Percentiles rank a stretch among this genome's conserved stretches.
Conservation (phyloP, 2,888 invertebrate species). For the Lithophane semibrunnea region DNA sequence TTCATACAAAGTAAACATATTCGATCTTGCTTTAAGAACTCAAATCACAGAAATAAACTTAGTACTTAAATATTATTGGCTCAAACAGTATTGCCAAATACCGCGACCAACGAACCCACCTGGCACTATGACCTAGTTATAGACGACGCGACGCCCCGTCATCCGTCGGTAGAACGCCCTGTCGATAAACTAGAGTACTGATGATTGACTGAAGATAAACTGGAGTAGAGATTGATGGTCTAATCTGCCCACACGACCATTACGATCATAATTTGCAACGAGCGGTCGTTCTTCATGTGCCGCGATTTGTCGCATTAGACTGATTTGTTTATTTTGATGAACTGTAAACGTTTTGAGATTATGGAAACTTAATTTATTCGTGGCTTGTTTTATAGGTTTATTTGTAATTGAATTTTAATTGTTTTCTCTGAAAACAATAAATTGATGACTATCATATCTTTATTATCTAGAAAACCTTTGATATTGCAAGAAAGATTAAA, state of each 20-base stretch:
- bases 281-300: conserved; percentile 26
- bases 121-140: conserved; percentile 65
- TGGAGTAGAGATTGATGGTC: no score
- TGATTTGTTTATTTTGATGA: conserved; percentile 34
- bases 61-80: conserved; percentile 7
- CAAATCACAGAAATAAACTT: not conserved
- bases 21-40: not conserved
- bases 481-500: not conserved
- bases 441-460: not conserved
- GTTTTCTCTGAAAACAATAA: not conserved
- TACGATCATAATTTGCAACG: conserved; percentile 61
- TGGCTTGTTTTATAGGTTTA: not conserved
- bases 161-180: conserved; percentile 60
- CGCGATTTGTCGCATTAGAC: conserved; percentile 43
- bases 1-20: conserved; percentile 5
- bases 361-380: not conserved
- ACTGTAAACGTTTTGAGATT: not conserved
- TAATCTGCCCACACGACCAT: conserved; percentile 75
- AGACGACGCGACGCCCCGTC: conserved; percentile 38
- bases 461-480: not conserved
- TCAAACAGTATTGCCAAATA: conserved; percentile 48
- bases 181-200: conserved; percentile 72
- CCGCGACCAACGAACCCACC: conserved; percentile 61
- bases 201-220: no score
- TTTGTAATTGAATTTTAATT: no score